phyloP scores from a whole-genome alignment of 2,888 invertebrate species.

The Conomelus anceps region DNA sequence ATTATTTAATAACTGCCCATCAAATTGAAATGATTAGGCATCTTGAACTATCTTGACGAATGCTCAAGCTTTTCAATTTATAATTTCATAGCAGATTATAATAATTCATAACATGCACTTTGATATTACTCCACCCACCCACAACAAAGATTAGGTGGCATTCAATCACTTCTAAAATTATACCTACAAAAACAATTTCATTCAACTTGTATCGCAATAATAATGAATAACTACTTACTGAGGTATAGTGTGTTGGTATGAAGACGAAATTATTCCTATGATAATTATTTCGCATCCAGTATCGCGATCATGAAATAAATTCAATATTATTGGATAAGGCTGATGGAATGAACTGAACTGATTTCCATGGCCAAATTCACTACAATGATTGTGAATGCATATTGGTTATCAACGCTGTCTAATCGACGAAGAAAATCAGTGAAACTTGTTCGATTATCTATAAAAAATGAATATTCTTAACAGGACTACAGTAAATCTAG shows the following conservation, averaged over 20 bases:
- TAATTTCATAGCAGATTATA: not conserved
- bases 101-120: not conserved
- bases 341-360: not conserved
- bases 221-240: not conserved
- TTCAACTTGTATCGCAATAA: not conserved
- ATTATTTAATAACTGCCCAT: not conserved
- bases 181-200: not conserved
- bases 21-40: not conserved
- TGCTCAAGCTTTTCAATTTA: not conserved
- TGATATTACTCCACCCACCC: not conserved
- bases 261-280: no score
- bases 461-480: not conserved
- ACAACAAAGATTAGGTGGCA: slow-evolving; percentile 1
- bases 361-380: not conserved
- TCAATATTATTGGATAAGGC: not conserved
- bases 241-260: no score
- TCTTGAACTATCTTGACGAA: not conserved
- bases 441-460: not conserved
- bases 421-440: not conserved
- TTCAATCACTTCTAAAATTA: slow-evolving; percentile 7
- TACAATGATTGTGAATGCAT: not conserved
- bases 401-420: not conserved
- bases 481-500: no score
- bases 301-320: not conserved
- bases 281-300: not conserved